phyloP scores from a whole-genome alignment of 23 tunicate species.

The Diplosoma virens region DNA sequence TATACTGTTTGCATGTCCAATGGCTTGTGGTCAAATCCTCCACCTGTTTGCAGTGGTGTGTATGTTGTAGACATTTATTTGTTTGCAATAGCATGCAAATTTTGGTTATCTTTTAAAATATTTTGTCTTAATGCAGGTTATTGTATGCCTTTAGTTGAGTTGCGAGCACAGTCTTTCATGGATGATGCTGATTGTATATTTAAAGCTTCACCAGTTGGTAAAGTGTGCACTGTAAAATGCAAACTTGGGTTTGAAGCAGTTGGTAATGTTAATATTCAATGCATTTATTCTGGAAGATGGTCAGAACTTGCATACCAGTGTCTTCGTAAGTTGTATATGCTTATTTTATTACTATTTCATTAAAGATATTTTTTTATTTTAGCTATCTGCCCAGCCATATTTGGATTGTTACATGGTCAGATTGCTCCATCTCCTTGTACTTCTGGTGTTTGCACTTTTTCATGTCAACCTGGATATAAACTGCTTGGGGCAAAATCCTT shows the following conservation, averaged over 20 bases:
- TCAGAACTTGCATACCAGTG: constrained; percentile 43
- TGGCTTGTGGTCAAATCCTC: constrained; percentile 73
- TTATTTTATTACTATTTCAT: not conserved
- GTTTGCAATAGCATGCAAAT: too few relatives aligned
- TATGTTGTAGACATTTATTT: not conserved
- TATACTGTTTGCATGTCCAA: constrained; percentile 69
- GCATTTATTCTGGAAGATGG: constrained; percentile 50
- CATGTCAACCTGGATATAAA: constrained; percentile 64
- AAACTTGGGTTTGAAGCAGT: constrained; percentile 36
- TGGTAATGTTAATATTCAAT: constrained; percentile 44
- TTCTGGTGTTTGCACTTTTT: constrained; percentile 40
- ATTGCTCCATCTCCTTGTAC: constrained; percentile 58
- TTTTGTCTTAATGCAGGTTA: constrained; percentile 17
- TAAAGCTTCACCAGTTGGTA: constrained; percentile 47
- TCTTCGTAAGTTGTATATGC: constrained; percentile 22
- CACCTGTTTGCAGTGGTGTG: constrained; percentile 61
- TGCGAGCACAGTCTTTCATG: constrained; percentile 22
- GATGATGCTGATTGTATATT: constrained; percentile 65
- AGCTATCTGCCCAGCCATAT: constrained; percentile 62
- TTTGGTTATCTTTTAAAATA: too few relatives aligned
- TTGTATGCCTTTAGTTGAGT: constrained; percentile 25
- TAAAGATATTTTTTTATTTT: not conserved
- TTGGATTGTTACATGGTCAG: constrained; percentile 51
- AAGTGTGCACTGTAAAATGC: constrained; percentile 49
- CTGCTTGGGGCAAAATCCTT: constrained; percentile 13